phyloP scores from a whole-genome alignment of 2,888 invertebrate species.

The Morpho deidamia region DNA sequence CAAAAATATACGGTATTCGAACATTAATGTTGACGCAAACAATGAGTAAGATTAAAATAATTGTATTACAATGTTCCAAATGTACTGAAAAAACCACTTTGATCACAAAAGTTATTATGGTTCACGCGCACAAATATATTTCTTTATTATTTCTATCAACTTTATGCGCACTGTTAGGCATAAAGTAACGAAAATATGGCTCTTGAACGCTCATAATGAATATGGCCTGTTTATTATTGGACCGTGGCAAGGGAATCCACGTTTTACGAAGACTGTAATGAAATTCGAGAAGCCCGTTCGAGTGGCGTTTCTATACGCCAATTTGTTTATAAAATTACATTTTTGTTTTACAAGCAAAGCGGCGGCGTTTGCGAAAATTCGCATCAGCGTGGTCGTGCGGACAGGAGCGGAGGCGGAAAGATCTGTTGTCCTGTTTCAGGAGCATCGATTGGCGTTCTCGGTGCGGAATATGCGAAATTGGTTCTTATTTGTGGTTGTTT shows the following conservation, averaged over 20 bases:
- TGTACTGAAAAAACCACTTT: neutral
- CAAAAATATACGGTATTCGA: no score
- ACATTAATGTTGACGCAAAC: no score
- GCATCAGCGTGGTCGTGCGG: conserved; percentile 44
- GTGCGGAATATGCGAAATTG: conserved; percentile 25
- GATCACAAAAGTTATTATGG: conserved; percentile 3
- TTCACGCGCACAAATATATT: conserved; percentile 1
- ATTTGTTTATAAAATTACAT: conserved; percentile 53
- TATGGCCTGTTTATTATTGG: conserved; percentile 13
- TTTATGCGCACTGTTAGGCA: conserved; percentile 2
- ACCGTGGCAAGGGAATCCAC: conserved; percentile 27
- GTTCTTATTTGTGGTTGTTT: conserved; percentile 28
- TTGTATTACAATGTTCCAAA: neutral
- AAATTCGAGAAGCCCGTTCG: conserved; percentile 42
- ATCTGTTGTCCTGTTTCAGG: conserved; percentile 70
- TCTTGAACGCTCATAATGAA: conserved; percentile 7
- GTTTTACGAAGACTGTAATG: conserved; percentile 43
- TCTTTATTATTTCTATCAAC: conserved; percentile 3
- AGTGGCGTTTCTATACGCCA: conserved; percentile 32
- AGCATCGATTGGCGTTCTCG: conserved; percentile 68
- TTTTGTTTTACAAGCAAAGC: conserved; percentile 45
- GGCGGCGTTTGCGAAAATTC: conserved; percentile 51
- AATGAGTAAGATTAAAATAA: neutral
- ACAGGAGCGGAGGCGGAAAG: conserved; percentile 66
- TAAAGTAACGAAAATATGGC: conserved; percentile 10